Base-by-base conservation (phyloP, 2,113 vertebrate species). In the Oxyruncus cristatus region DNA sequence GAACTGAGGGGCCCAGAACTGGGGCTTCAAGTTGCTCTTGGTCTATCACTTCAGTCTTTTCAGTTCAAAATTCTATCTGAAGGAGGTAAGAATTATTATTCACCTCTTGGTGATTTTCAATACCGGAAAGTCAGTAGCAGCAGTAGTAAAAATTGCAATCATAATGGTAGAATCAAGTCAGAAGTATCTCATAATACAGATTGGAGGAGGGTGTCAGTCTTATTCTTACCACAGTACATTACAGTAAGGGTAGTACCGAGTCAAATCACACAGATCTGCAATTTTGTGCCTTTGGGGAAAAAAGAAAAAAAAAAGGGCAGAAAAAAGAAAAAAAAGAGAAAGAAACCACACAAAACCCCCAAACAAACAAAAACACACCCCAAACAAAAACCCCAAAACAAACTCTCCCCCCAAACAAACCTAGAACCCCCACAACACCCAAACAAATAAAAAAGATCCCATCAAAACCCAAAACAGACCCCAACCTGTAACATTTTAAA, bases 361-460 rank as follows among this genome's bases (percentile, higher is more conserved):
- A 56, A 44, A 55, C 4, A 26, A 46, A 46, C 9, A 33, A 46
- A 33, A 24, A 15, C n/a, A 22, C 28, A 22, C 12, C 7, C 17
- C 32, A 13, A 33, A n/a, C 32, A 56, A 58, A n/a, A 58, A 58
- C 20, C 20, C 32, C 30, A 52, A 52, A 55, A 55, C 55, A n/a
- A 58, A 23, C 8, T 14, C 41, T 41, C 32, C 19, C 30, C 33
- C 32, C 32, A 56, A n/a, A 56, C 55, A 58, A 58, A 37, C 22
- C 56, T 12, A 20, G 30, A 14, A 14, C 12, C 1, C 1, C 28
- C 23, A 4, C 14, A 17, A 33, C 6, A 4, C 7, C 8, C 12
- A 63, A 42, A 42, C 8, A 58, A 32, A 35, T 6, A 73, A 50
- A 42, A 63, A 55, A 41, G 6, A 11, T 4, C 13, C 3, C 32